Base-by-base conservation (phyloP, 1,140 invertebrate species). In the Nephila pilipes region DNA sequence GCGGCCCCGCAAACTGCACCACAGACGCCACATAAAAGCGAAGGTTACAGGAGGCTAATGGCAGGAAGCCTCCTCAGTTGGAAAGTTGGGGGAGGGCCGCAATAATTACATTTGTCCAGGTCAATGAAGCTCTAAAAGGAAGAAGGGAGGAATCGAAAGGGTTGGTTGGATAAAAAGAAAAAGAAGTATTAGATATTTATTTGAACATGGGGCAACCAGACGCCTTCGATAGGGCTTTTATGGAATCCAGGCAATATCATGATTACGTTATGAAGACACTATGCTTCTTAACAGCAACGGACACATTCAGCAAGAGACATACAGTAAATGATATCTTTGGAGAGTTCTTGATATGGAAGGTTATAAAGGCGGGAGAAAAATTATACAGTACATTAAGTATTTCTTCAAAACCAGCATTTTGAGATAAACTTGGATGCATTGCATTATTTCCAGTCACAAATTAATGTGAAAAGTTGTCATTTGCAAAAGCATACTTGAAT, bases 91-190 rank as follows among this genome's bases (percentile, higher is more conserved):
- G 75, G 89, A 91, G 89, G 81, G 83, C n/a, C 36, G 81, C 90
- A 92, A 92, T 92, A 92, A 92, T 92, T 92, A 92, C 90, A 92
- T 92, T 92, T 92, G 90, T 92, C 80, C 90, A 69, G 90, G 90
- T 85, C 90, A 92, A 92, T 85, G 90, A 92, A 92, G 81, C 81
- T 92, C 80, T 85, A 87, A 60, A 83, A 60, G 85, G 85, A 87
- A 80, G 75, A 46, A 46, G 46, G 75, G 75, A 25, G 38, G 38
- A 80, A 65, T 65, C 38, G 63, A 58, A 91, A 91, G 89, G 79
- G 89, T 91, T 91, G 36, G 36, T 46, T 10, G 46, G 46, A 46
- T 46, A 46, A 36, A 22, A 81, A 90, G 87, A 88, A 87, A 36
- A 88, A 83, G 38, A 65, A 91, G 16, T 83, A 83, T 91, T 91